These are phyloP conservation scores for Parotia lawesii DNA, from an alignment of 2,113 vertebrate genomes.

Conservation along the genomic window DNA sequence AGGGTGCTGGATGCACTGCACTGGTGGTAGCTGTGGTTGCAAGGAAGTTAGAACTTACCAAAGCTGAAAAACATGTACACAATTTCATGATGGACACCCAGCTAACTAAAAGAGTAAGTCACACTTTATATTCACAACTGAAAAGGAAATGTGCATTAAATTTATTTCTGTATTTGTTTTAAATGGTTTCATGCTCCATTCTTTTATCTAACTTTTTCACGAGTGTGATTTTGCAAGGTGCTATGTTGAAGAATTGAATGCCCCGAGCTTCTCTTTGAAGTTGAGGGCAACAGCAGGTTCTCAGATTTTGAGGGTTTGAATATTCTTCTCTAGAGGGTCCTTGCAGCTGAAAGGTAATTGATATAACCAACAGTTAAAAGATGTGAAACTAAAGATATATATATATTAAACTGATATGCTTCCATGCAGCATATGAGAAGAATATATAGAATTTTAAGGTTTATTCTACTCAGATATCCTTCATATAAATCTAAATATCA, in stretches of 20 bases:
- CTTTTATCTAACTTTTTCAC: not conserved
- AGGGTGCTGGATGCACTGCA: constrained; percentile 96
- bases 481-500: not conserved
- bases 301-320: not conserved
- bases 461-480: not conserved
- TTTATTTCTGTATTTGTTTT: not conserved
- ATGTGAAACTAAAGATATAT: not conserved
- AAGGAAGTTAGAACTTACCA: constrained; percentile 97
- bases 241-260: not conserved
- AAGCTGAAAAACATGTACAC: constrained; percentile 98
- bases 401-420: not conserved
- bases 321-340: not conserved
- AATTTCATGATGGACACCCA: constrained; percentile 99
- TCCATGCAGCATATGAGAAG: not conserved
- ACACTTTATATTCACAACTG: not conserved
- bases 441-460: not conserved
- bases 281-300: not conserved
- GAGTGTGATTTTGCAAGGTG: not conserved
- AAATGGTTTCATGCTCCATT: not conserved
- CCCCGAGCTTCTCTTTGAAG: not conserved
- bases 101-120: constrained; percentile 93
- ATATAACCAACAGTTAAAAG: not conserved
- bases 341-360: not conserved
- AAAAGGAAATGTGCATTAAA: not conserved
- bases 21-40: constrained; percentile 95